Evolutionary conservation across 2,797 vertebrate genomes (phyloP).

Genomic region (Botia kubotai): DNA sequence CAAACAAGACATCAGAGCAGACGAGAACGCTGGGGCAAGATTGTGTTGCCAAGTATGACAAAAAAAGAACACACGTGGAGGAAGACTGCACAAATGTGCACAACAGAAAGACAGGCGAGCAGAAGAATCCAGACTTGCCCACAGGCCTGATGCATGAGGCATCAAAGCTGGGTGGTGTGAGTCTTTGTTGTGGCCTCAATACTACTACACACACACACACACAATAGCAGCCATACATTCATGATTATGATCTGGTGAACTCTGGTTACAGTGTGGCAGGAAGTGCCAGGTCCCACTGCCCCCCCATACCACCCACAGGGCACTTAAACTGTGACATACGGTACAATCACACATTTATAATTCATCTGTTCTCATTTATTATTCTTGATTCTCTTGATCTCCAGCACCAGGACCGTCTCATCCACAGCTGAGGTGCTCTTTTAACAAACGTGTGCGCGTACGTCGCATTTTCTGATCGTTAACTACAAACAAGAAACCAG

Average conservation of each 20-base stretch:
- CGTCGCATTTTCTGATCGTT: background rate
- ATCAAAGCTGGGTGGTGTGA: constrained; percentile 15
- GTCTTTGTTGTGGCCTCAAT: background rate
- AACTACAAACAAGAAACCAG: background rate
- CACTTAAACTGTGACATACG: background rate
- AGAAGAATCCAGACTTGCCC: background rate
- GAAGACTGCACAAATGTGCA: background rate
- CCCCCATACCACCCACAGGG: background rate
- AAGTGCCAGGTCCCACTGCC: background rate
- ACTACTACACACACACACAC: constrained; percentile 18
- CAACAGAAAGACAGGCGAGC: background rate
- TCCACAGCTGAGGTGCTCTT: constrained; percentile 21
- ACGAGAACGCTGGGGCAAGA: constrained; percentile 17
- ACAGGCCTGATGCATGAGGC: constrained; percentile 21
- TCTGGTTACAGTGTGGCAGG: background rate
- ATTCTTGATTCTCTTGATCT: constrained; percentile 1
- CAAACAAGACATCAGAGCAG: constrained; percentile 25
- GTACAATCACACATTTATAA: constrained; percentile 12
- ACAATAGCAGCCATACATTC: background rate
- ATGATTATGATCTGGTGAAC: background rate
- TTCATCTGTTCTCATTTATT: constrained; percentile 15
- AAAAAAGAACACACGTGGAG: background rate
- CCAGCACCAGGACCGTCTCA: constrained; percentile 9
- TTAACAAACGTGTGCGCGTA: background rate
- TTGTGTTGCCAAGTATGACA: background rate